Base-by-base conservation (phyloP, 1,140 invertebrate species). In the Caenorhabditis briggsae region DNA sequence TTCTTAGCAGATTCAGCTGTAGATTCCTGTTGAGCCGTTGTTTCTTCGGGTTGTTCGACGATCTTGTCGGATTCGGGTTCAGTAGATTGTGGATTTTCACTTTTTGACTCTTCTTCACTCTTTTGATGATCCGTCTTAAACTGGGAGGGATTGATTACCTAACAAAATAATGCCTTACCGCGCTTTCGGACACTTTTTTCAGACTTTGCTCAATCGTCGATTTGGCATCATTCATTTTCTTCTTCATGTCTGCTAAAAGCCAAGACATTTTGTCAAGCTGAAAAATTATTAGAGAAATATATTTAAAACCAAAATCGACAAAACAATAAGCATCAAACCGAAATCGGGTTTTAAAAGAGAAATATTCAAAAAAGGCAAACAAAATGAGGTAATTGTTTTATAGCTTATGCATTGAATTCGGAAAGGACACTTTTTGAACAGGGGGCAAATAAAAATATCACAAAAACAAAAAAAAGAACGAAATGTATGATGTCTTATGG, bases 221-320 rank as follows among this genome's bases (percentile, higher is more conserved):
- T n/a, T 70, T 53, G 2, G 84, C 65, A 25, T 85, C 84, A 14
- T 74, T 48, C 41, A 61, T 65, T 43, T 61, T 85, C 64, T 85
- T 85, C 46, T 85, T 85, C 61, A 85, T 64, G 33, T 85, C 84
- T 11, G 46, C 65, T 25, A 85, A 33, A 55, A 85, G 65, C 84
- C 84, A 85, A 18, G 84, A 58, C 84, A 85, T 85, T 50, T 50
- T 78, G 9, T 0, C 8, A 33, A 11, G 6, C 46, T 84, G 83
- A 58, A 41, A 58, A 5, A n/a, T 18, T 25, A 55, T 20, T 43
- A n/a, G 41, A 41, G 33, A 43, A 33, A 14, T 46, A n/a, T 20
- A 33, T 33, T 33, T 33, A 3, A 59, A 59, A 59, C 20, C 0
- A 59, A 6, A 64, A 59, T 11, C 8, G 14, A 5, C 0, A 23